A percentile compares a stretch with the other conserved stretches of the same genome.
Evolutionary conservation across 2,888 invertebrate species (phyloP).

Genomic region (Corbicula japonica): DNA sequence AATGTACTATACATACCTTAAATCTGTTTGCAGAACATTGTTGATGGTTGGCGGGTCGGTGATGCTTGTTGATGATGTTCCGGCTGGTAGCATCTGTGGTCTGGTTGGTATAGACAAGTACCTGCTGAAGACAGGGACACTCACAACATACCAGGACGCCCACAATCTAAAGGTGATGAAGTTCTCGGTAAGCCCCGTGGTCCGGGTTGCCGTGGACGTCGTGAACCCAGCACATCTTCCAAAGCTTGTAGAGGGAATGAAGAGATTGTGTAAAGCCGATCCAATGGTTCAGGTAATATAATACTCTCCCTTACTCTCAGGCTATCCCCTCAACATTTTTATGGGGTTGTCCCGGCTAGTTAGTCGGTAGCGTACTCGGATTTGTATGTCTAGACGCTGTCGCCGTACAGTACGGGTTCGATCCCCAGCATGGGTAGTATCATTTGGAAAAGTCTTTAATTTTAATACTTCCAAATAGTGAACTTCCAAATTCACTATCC

Average conservation of each 20-base stretch:
- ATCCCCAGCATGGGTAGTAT: no score
- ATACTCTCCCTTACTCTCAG: no score
- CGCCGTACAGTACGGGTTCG: no score
- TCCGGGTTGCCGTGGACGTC: slow-evolving; percentile 99
- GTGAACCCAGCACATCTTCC: slow-evolving; percentile 99
- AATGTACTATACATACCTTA: no score
- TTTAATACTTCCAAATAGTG: no score
- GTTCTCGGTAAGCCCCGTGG: slow-evolving; percentile 99
- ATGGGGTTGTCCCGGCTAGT: no score
- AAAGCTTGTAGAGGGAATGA: slow-evolving; percentile 98
- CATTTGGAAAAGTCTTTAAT: no score
- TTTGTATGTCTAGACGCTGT: no score
- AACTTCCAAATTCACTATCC: no score
- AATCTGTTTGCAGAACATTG: slow-evolving; percentile 95
- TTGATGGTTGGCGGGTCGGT: slow-evolving; percentile 99
- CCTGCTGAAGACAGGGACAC: slow-evolving; percentile 99
- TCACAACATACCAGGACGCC: slow-evolving; percentile 99
- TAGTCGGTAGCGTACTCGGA: no score
- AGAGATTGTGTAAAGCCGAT: slow-evolving; percentile 99
- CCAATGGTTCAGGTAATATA: slow-evolving; percentile 96
- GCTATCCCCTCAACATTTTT: no score
- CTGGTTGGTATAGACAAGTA: slow-evolving; percentile 99
- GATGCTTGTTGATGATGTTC: slow-evolving; percentile 99
- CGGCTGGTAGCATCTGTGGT: slow-evolving; percentile 99
- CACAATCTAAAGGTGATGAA: slow-evolving; percentile 99